A percentile compares a stretch with the other conserved stretches of the same genome.
phyloP scores from a whole-genome alignment of 2,888 invertebrate genomes.

The Clunio marinus region DNA sequence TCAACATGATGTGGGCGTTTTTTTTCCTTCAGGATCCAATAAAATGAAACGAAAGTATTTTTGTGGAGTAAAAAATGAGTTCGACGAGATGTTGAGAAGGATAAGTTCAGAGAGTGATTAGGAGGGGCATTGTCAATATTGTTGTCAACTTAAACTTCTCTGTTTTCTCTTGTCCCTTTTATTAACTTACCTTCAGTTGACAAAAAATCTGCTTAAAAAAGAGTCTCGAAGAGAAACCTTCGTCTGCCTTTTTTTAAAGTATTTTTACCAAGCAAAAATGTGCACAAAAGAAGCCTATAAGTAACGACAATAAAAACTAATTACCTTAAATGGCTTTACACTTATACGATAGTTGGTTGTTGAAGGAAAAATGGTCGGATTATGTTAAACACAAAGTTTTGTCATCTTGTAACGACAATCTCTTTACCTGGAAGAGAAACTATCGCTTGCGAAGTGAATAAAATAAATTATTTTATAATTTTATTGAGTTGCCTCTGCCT shows the following conservation, averaged over 20 bases:
- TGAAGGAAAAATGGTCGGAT: slow-evolving; percentile 1
- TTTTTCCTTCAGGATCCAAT: slow-evolving; percentile 17
- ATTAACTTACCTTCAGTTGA: background rate
- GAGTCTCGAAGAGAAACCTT: background rate
- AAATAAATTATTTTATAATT: slow-evolving; percentile 35
- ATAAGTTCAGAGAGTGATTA: too few relatives aligned
- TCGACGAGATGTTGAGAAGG: slow-evolving; percentile 2
- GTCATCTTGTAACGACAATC: slow-evolving; percentile 6
- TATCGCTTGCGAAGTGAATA: background rate
- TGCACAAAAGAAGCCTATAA: slow-evolving; percentile 22
- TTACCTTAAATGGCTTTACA: slow-evolving; percentile 11
- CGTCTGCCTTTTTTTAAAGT: background rate
- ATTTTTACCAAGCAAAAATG: background rate
- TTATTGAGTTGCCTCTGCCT: slow-evolving; percentile 25
- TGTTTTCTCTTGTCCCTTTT: background rate
- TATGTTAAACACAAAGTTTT: background rate
- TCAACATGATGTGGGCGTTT: background rate
- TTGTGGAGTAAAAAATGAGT: slow-evolving; percentile 39
- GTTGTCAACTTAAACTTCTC: background rate
- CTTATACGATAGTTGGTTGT: background rate
- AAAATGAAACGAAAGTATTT: slow-evolving; percentile 39
- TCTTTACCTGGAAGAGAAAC: slow-evolving; percentile 19
- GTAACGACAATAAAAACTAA: slow-evolving; percentile 10
- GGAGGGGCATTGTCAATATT: too few relatives aligned
- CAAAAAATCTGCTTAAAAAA: slow-evolving; percentile 12